phyloP scores from a whole-genome alignment of 92 coral and sea anemone species.

The Actinernus sp. region DNA sequence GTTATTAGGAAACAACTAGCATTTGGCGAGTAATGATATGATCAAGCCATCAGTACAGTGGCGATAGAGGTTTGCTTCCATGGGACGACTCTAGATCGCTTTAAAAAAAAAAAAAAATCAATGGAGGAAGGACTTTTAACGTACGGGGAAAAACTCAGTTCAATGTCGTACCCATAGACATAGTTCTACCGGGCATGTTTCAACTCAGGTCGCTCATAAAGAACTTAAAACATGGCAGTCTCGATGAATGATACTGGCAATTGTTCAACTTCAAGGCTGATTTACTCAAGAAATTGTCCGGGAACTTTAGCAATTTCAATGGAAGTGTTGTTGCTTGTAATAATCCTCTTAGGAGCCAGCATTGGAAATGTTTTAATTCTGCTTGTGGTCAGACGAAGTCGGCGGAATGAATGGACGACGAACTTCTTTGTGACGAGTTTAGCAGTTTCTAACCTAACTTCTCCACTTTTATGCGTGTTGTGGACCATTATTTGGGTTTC shows the following conservation, averaged over 20 bases:
- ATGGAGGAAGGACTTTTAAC: too few relatives aligned
- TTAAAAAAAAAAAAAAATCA: too few relatives aligned
- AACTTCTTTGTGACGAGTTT: slow-evolving; percentile 92
- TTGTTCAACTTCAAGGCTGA: slow-evolving; percentile 49
- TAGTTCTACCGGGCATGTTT: too few relatives aligned
- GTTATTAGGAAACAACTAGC: too few relatives aligned
- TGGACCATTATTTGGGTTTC: slow-evolving; percentile 73
- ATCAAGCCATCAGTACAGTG: too few relatives aligned
- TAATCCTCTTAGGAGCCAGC: slow-evolving; percentile 68
- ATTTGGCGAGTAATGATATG: too few relatives aligned
- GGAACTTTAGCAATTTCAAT: slow-evolving; percentile 33
- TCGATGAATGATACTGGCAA: slow-evolving; percentile 11
- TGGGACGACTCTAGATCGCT: too few relatives aligned
- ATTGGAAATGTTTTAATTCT: slow-evolving; percentile 83
- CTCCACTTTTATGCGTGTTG: slow-evolving; percentile 77
- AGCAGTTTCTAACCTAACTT: slow-evolving; percentile 81
- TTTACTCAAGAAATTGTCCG: slow-evolving; percentile 22
- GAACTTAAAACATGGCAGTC: not conserved
- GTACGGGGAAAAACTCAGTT: too few relatives aligned
- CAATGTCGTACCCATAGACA: too few relatives aligned
- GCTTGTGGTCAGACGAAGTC: slow-evolving; percentile 84
- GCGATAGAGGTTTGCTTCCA: too few relatives aligned
- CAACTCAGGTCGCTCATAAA: not conserved
- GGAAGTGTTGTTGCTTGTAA: slow-evolving; percentile 57
- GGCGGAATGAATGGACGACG: slow-evolving; percentile 98